Conservation (phyloP, 2,797 vertebrate genomes). For the Sebastolobus alascanus region DNA sequence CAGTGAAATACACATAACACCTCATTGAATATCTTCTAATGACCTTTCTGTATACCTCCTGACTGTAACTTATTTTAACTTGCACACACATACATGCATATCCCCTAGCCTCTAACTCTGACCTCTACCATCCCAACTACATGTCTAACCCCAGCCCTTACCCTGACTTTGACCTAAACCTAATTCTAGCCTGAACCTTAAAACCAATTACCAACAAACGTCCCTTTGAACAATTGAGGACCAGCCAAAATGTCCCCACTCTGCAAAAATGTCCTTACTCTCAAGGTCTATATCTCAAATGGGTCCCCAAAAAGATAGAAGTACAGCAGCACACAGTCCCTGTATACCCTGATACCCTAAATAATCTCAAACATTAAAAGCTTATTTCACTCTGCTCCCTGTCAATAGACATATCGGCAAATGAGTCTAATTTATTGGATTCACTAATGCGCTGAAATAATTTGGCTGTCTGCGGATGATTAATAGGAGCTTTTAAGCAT, state of each 20-base stretch:
- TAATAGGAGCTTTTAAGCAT: slow-evolving; percentile 74
- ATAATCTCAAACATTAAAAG: slow-evolving; percentile 57
- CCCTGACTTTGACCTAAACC: slow-evolving; percentile 7
- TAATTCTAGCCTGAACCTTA: not conserved
- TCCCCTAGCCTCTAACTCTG: not conserved
- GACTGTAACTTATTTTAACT: not conserved
- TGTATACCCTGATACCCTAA: slow-evolving; percentile 17
- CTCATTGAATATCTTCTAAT: not conserved
- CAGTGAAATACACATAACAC: not conserved
- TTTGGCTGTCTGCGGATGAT: slow-evolving; percentile 72
- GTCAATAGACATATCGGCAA: slow-evolving; percentile 75
- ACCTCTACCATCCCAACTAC: not conserved
- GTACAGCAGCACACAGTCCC: not conserved
- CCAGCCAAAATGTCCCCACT: slow-evolving; percentile 1
- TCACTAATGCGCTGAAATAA: slow-evolving; percentile 71
- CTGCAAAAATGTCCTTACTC: not conserved
- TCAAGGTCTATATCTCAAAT: not conserved
- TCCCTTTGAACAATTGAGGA: slow-evolving; percentile 4
- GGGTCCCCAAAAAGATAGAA: not conserved
- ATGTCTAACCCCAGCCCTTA: not conserved
- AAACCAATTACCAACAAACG: slow-evolving; percentile 14
- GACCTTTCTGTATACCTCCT: not conserved
- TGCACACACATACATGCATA: not conserved
- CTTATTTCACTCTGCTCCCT: slow-evolving; percentile 50
- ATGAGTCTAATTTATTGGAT: slow-evolving; percentile 74